A percentile compares a stretch with the other conserved stretches of the same genome.
Conservation (phyloP, 2,113 vertebrate genomes). For the Protomyctophum bolini region DNA sequence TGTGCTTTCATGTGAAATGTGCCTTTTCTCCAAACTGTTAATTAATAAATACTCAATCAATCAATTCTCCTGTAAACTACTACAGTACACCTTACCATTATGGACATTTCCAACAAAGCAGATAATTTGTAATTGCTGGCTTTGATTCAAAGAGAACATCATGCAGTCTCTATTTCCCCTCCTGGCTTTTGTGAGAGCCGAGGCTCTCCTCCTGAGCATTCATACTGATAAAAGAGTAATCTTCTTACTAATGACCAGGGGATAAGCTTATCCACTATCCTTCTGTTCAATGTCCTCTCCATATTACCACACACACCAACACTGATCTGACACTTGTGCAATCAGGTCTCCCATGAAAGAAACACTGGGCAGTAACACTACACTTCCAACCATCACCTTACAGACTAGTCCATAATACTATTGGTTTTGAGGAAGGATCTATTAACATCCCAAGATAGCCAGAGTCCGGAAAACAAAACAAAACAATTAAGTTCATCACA, state of each 20-base stretch:
- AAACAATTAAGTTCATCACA: no score
- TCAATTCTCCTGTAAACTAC: no score
- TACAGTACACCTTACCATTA: no score
- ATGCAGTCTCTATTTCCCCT: not conserved
- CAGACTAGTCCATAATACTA: not conserved
- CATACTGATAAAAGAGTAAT: constrained; percentile 67
- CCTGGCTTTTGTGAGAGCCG: constrained; percentile 15
- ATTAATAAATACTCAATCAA: no score
- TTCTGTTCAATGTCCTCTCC: constrained; percentile 64
- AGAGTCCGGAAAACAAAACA: no score
- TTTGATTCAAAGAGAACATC: constrained; percentile 45
- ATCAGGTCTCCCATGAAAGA: not conserved
- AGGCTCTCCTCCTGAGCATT: constrained; percentile 39
- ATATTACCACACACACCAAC: constrained; percentile 29
- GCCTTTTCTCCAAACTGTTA: no score
- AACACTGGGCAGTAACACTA: not conserved
- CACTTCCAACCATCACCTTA: not conserved
- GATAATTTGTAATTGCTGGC: constrained; percentile 23
- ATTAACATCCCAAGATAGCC: no score
- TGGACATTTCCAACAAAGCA: not conserved
- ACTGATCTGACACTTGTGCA: constrained; percentile 23
- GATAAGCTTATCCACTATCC: constrained; percentile 64
- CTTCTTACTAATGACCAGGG: constrained; percentile 63
- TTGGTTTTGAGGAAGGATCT: not conserved
- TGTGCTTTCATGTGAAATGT: no score